Percentiles rank a stretch among this genome's conserved stretches.
Conservation (phyloP, 2,797 vertebrate genomes). For the Sciaenops ocellatus region DNA sequence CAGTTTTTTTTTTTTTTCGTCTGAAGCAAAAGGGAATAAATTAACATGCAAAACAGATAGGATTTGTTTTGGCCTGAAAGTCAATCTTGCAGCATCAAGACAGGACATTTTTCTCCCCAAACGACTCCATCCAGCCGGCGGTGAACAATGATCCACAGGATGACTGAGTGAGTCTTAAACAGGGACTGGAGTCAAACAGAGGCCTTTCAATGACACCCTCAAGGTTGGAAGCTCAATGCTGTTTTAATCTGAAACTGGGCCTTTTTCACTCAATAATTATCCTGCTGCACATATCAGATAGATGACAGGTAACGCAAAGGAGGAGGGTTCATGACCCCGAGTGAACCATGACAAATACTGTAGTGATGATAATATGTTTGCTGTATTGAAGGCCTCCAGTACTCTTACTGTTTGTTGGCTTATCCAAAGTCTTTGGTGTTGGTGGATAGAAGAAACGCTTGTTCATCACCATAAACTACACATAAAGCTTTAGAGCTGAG, state of each 20-base stretch:
- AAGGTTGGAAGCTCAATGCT: conserved; percentile 73
- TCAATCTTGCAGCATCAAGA: conserved; percentile 71
- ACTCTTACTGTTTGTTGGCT: conserved; percentile 27
- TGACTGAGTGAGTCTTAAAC: conserved; percentile 77
- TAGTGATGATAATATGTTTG: conserved; percentile 4
- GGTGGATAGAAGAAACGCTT: conserved; percentile 28
- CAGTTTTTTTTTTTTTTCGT: conserved; percentile 51
- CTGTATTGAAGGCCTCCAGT: not conserved
- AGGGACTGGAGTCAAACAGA: conserved; percentile 66
- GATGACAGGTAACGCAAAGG: conserved; percentile 36
- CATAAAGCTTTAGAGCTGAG: conserved; percentile 33
- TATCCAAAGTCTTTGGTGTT: conserved; percentile 21
- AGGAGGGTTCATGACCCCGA: conserved; percentile 9
- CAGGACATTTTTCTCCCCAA: conserved; percentile 75
- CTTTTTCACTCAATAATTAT: conserved; percentile 54
- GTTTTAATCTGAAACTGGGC: conserved; percentile 70
- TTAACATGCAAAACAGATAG: conserved; percentile 84
- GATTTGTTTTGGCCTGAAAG: conserved; percentile 75
- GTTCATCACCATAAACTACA: conserved; percentile 58
- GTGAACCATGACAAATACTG: conserved; percentile 28
- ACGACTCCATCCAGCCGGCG: conserved; percentile 55
- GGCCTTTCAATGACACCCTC: conserved; percentile 79
- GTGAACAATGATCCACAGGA: conserved; percentile 71
- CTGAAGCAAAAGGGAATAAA: conserved; percentile 80
- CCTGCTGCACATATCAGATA: conserved; percentile 11